Percentiles rank a stretch among this genome's conserved stretches.
Evolutionary conservation across 2,113 vertebrate species (phyloP).

Genomic region (human): GRCh38 chr13:39383001-39383500

Average conservation of each 20-base stretch:
- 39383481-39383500: fast-evolving
- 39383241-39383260: neutral
- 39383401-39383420: neutral
- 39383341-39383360: neutral
- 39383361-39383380: neutral
- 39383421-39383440: neutral
- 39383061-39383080: neutral
- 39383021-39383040: neutral
- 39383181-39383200: neutral
- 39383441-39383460: neutral
- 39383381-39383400: neutral
- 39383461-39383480: neutral
- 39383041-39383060: neutral
- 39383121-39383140: neutral
- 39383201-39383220: neutral
- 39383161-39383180: no score
- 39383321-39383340: neutral
- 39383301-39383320: neutral
- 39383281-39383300: neutral
- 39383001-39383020: neutral
- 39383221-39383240: neutral
- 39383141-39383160: neutral
- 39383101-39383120: neutral
- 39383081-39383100: neutral
- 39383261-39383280: neutral